Conservation (phyloP, 1,140 invertebrate genomes). For the Rhyzopertha dominica region DNA sequence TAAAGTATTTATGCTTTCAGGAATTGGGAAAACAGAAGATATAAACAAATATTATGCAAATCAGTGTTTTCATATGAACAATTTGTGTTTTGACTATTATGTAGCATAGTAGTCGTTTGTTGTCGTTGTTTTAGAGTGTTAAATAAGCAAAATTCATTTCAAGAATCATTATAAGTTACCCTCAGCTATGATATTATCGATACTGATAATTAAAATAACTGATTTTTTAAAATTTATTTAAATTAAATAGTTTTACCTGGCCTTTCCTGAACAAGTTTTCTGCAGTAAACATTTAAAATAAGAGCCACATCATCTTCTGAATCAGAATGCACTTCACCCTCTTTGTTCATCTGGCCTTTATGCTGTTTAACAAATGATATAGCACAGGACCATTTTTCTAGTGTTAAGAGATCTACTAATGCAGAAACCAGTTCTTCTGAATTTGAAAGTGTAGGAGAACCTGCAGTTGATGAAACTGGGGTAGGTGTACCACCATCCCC, state of each 20-base stretch:
- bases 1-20: no score
- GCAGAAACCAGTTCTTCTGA: slow-evolving; percentile 53
- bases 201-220: background rate
- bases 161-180: no score
- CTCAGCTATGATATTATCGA: no score
- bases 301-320: slow-evolving; percentile 61
- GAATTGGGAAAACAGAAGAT: no score
- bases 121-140: no score
- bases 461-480: slow-evolving; percentile 49
- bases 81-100: no score
- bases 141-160: no score
- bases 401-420: no score
- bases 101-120: no score
- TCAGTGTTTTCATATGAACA: no score
- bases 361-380: slow-evolving; percentile 59
- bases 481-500: slow-evolving; percentile 56
- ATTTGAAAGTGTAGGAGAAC: slow-evolving; percentile 40
- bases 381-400: slow-evolving; percentile 59
- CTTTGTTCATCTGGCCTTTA: slow-evolving; percentile 56
- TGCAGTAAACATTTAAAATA: slow-evolving; percentile 67
- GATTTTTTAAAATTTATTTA: slow-evolving; percentile 12
- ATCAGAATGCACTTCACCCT: slow-evolving; percentile 53
- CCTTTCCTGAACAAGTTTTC: slow-evolving; percentile 61
- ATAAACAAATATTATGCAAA: no score
- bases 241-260: slow-evolving; percentile 49